Evolutionary conservation across 2,888 invertebrate species (phyloP), one percentile per base, ranked within the genome.

Genomic region (Ischnus inquisitorius): DNA sequence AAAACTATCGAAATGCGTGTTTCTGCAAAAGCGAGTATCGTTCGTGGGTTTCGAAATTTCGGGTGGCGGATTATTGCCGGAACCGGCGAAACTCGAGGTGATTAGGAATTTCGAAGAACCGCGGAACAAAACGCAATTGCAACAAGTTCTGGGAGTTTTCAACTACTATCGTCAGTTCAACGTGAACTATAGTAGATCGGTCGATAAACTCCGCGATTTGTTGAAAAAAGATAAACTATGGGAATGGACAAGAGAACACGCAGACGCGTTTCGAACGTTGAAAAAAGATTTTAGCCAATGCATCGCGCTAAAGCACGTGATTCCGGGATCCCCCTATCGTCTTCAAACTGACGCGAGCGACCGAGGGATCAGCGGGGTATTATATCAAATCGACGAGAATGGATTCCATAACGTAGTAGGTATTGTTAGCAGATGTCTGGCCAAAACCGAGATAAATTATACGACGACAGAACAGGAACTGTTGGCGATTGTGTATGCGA

Each of bases 331-430:
- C 10, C 57, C 22, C 16, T 85, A 83, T 41, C 62, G 71, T 22
- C 39, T 87, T n/a, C 87, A 88, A 22, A 77, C 82, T 2, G 82
- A 82, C 19, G 76, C 82, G 1, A 69, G 76, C 12, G 46, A 62
- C 51, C 16, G 54, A 25, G 84, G 79, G 5, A 87, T 88, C 14
- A 76, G 57, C 68, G 88, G 88, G 0, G 75, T 80, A 28, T 19
- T 89, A 3, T 88, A 79, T 46, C 69, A 82, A 39, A 82, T 57
- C 6, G 57, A 78, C 65, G 60, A 57, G 1, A 3, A 78, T 1
- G 72, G 54, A 0, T 3, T 62, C 12, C 57, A 57, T 25, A 57
- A 57, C 12, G 57, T 57, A 10, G 34, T 75, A 1, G 39, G 62
- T 5, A 43, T 60, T 8, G 62, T 62, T 0, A 69, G 75, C 57